Evolutionary conservation across 2,888 invertebrate genomes (phyloP).

Genomic region (Caenorhabditis sp.): DNA sequence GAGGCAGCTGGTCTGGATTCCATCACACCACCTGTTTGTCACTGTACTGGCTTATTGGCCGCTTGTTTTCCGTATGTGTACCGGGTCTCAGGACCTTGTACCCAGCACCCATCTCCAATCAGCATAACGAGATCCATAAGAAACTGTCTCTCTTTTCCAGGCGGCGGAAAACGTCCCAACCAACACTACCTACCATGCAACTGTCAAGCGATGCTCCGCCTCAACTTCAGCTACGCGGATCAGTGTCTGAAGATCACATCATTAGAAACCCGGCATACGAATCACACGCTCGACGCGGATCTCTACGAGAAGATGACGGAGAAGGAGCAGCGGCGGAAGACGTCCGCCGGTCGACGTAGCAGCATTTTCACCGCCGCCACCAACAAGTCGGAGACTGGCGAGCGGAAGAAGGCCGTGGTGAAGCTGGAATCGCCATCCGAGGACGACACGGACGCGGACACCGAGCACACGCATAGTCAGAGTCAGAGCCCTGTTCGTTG

Average conservation of each 20-base stretch:
- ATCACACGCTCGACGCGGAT: slow-evolving; percentile 60
- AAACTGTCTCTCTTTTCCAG: not conserved
- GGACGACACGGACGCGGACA: slow-evolving; percentile 1
- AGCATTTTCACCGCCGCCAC: too few relatives aligned
- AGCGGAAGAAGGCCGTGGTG: not conserved
- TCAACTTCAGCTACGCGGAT: slow-evolving; percentile 78
- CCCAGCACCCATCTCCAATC: too few relatives aligned
- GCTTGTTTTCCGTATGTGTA: too few relatives aligned
- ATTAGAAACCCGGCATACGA: slow-evolving; percentile 63
- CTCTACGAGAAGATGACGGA: slow-evolving; percentile 46
- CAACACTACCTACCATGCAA: slow-evolving; percentile 82
- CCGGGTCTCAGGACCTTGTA: too few relatives aligned
- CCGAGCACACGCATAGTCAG: slow-evolving; percentile 4
- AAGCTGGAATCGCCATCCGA: not conserved
- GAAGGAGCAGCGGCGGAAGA: slow-evolving; percentile 24
- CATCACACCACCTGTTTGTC: too few relatives aligned
- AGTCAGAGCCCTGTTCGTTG: slow-evolving; percentile 17
- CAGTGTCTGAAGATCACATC: slow-evolving; percentile 69
- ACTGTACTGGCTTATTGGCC: too few relatives aligned
- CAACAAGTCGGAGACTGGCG: too few relatives aligned
- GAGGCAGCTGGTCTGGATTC: too few relatives aligned
- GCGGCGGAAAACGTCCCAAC: slow-evolving; percentile 80
- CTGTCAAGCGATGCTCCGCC: slow-evolving; percentile 80
- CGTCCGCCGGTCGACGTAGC: not conserved
- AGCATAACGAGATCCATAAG: too few relatives aligned